Evolutionary conservation across 2,113 vertebrate species (phyloP).

Genomic region (Protobothrops flavoviridis): DNA sequence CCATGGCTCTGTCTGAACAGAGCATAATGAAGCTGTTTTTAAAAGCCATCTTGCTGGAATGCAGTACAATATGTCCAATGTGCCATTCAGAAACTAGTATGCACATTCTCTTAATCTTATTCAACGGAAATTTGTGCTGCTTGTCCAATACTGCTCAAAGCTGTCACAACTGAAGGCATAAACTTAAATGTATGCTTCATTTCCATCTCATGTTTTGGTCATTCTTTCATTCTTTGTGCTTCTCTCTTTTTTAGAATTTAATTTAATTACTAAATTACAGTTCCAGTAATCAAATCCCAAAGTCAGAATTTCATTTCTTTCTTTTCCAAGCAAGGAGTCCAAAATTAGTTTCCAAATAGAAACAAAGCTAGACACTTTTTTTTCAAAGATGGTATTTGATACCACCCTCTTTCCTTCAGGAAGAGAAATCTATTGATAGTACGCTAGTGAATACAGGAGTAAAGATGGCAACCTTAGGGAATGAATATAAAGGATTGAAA

Average conservation of each 20-base stretch:
- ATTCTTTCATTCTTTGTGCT: background rate
- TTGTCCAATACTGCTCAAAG: conserved; percentile 2
- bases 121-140: conserved; percentile 7
- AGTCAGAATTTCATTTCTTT: background rate
- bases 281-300: background rate
- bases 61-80: background rate
- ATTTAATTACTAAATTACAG: background rate
- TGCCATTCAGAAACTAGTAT: conserved; percentile 19
- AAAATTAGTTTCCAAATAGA: background rate
- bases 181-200: background rate
- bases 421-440: background rate
- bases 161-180: background rate
- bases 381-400: background rate
- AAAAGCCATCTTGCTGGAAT: conserved; percentile 38
- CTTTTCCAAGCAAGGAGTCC: background rate
- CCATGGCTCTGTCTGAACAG: conserved; percentile 35
- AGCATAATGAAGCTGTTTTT: conserved; percentile 50
- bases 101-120: conserved; percentile 25
- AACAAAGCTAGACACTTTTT: background rate
- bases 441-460: background rate
- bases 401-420: background rate
- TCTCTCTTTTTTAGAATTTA: background rate
- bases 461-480: background rate
- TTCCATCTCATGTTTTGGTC: background rate
- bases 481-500: background rate